phyloP scores from a whole-genome alignment of 2,888 invertebrate species.

The Synergus itoensis region DNA sequence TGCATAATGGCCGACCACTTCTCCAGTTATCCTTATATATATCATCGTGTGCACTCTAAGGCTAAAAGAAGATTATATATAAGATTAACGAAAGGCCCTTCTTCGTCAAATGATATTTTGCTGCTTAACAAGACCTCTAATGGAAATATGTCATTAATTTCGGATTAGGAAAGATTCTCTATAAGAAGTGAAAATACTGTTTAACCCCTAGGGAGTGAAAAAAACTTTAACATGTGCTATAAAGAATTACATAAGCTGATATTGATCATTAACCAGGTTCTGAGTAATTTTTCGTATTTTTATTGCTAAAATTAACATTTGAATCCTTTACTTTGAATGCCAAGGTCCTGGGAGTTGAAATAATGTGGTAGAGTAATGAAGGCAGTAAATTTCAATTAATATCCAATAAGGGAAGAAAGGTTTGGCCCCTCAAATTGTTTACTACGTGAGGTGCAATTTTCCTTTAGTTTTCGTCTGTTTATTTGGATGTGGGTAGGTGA shows the following conservation, averaged over 20 bases:
- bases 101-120: neutral
- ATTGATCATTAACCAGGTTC: no score
- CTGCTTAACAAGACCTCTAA: neutral
- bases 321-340: no score
- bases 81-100: neutral
- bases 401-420: neutral
- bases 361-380: neutral
- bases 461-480: slow-evolving; percentile 2
- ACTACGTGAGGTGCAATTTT: neutral
- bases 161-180: neutral
- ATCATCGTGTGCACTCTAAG: slow-evolving; percentile 57
- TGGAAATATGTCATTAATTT: neutral
- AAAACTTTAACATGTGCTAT: no score
- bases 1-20: slow-evolving; percentile 53
- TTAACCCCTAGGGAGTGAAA: no score
- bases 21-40: slow-evolving; percentile 57
- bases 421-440: neutral
- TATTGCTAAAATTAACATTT: no score
- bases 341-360: neutral
- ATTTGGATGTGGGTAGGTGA: neutral
- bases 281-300: no score
- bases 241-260: no score
- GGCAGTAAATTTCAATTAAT: neutral
- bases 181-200: neutral
- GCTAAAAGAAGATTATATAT: slow-evolving; percentile 49